phyloP scores from a whole-genome alignment of 2,888 invertebrate species.

The Drosophila neotestacea region DNA sequence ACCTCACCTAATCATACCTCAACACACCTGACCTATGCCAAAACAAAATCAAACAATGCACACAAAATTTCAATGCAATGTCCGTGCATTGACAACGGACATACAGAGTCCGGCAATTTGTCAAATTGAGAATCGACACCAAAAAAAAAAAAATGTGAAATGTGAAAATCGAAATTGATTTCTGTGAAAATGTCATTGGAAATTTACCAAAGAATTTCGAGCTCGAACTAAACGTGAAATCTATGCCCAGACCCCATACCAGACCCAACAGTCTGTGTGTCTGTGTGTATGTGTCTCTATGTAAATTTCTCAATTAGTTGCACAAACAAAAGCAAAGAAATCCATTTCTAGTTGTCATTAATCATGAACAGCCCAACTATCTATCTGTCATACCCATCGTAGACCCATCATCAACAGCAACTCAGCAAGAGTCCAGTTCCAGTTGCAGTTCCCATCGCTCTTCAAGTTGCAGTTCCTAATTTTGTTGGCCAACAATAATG shows the following conservation, averaged over 20 bases:
- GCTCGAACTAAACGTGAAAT: slow-evolving; percentile 12
- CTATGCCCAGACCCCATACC: slow-evolving; percentile 12
- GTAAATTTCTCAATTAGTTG: slow-evolving; percentile 77
- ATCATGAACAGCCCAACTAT: slow-evolving; percentile 51
- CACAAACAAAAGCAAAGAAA: slow-evolving; percentile 61
- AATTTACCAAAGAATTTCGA: slow-evolving; percentile 53
- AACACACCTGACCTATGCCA: slow-evolving; percentile 38
- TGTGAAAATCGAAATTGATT: slow-evolving; percentile 50
- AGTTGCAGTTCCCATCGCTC: slow-evolving; percentile 12
- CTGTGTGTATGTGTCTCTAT: slow-evolving; percentile 38
- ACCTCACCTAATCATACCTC: not conserved
- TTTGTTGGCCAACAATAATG: slow-evolving; percentile 42
- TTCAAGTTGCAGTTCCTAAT: slow-evolving; percentile 17
- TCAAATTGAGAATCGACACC: slow-evolving; percentile 28
- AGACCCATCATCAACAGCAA: slow-evolving; percentile 22
- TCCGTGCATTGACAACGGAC: slow-evolving; percentile 4
- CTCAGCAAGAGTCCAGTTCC: slow-evolving; percentile 64
- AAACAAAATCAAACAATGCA: slow-evolving; percentile 23
- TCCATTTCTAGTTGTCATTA: slow-evolving; percentile 57
- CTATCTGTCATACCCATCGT: slow-evolving; percentile 28
- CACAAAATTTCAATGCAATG: slow-evolving; percentile 5
- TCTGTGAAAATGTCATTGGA: slow-evolving; percentile 54
- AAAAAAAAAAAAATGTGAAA: not conserved
- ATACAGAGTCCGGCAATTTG: slow-evolving; percentile 8
- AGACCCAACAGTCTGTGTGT: not conserved